These are phyloP conservation scores for Coracopsis vasa DNA, from an alignment of 2,113 vertebrate species.

Conservation along the genomic window DNA sequence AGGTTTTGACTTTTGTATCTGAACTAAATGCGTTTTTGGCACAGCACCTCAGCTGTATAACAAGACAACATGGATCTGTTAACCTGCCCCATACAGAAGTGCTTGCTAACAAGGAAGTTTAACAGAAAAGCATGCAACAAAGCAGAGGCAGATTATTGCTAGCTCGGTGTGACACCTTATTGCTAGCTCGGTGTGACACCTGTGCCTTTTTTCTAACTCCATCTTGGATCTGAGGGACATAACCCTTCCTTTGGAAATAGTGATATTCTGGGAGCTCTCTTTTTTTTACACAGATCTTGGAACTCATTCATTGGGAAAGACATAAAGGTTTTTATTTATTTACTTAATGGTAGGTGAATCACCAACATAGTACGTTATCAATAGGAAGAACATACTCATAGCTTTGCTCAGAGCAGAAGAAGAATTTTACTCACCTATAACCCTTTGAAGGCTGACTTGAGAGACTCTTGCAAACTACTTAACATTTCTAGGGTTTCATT, in stretches of 20 bases:
- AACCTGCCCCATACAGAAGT: not conserved
- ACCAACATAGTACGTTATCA: accelerated
- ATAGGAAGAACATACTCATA: not conserved
- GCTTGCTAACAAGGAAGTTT: not conserved
- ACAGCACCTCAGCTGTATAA: not conserved
- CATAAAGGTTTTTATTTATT: not conserved
- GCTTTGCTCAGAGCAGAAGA: not conserved
- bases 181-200: not conserved
- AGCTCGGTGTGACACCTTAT: not conserved
- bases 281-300: not conserved
- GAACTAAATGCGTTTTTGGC: not conserved
- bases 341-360: not conserved
- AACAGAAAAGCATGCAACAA: not conserved
- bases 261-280: not conserved
- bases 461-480: not conserved
- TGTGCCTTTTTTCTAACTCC: not conserved
- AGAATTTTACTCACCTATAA: not conserved
- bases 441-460: not conserved
- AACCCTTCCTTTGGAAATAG: not conserved
- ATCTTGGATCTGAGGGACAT: not conserved
- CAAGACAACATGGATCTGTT: not conserved
- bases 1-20: not conserved
- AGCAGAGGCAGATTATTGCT: not conserved
- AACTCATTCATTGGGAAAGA: not conserved
- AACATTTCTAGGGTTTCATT: not conserved